Evolutionary conservation across 2,113 vertebrate species (phyloP), one percentile per base, ranked within the genome.

Genomic region (Chinchilla lanigera): DNA sequence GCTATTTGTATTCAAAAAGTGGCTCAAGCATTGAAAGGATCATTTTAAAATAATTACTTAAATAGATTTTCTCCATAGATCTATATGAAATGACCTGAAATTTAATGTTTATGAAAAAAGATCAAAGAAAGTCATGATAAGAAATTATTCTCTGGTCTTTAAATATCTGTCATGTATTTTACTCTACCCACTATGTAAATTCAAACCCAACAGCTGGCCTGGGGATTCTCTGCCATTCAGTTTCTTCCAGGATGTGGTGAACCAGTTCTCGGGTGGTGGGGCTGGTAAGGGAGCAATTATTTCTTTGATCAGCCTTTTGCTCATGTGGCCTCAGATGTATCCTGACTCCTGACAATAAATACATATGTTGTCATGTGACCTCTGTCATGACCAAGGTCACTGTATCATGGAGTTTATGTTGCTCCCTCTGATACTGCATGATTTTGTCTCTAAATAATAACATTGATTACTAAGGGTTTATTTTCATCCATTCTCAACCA

Each of bases 1-100:
- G 41, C 38, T 80, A 89, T 96, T 94, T 96, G 24, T 90, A 82
- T 90, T n/a, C 50, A 77, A 80, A 93, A 80, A 67, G 44, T 80
- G 28, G 69, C 52, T 96, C 33, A 87, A 84, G 84, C 11, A 65
- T 69, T 35, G 17, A 95, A 86, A 69, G 16, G 14, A 33, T 90
- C 24, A 13, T 80, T 67, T 81, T 83, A 88, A 96, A 92, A 38
- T 47, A 67, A 89, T 84, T 52, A 83, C 77, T 95, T 95, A 75
- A 73, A 56, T 89, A 83, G 35, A 50, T 86, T 86, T 93, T 93
- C 41, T 80, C 78, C 60, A 11, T 86, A 38, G 47, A 56, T 9
- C 78, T 96, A 77, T 12, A 73, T 75, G 35, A 78, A 93, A 83
- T 85, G 16, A 28, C 41, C 78, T 54, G 50, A 93, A 87, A 92